phyloP scores from a whole-genome alignment of 1,140 invertebrate species.

The Dendrolimus kikuchii region DNA sequence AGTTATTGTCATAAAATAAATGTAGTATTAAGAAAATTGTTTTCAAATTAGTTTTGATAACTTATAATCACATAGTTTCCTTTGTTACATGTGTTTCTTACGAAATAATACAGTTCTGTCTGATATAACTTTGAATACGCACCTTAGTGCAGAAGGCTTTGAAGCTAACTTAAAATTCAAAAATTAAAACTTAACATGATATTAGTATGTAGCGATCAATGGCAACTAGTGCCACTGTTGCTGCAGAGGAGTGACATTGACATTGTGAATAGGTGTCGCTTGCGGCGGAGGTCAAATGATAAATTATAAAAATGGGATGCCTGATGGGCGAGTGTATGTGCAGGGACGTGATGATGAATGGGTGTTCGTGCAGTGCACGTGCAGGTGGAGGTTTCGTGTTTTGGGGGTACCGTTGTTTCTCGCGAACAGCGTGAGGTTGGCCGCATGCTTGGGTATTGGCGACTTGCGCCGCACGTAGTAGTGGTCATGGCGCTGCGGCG shows the following conservation, averaged over 20 bases:
- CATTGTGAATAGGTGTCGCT: constrained; percentile 24
- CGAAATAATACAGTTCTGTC: no score
- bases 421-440: constrained; percentile 60
- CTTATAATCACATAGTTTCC: no score
- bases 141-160: no score
- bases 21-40: no score
- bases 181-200: no score
- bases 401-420: constrained; percentile 51
- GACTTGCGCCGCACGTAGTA: constrained; percentile 67
- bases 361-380: constrained; percentile 15
- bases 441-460: constrained; percentile 53
- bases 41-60: no score
- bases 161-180: no score
- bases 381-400: constrained; percentile 18
- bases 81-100: no score
- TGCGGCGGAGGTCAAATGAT: constrained; percentile 6
- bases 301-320: neutral
- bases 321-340: constrained; percentile 8
- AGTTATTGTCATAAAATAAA: no score
- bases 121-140: no score
- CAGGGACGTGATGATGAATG: constrained; percentile 10
- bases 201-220: no score
- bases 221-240: constrained; percentile 4
- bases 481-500: constrained; percentile 62
- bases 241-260: constrained; percentile 37